Base-by-base conservation (phyloP, 2,113 vertebrate genomes). In the Lanius ludovicianus region DNA sequence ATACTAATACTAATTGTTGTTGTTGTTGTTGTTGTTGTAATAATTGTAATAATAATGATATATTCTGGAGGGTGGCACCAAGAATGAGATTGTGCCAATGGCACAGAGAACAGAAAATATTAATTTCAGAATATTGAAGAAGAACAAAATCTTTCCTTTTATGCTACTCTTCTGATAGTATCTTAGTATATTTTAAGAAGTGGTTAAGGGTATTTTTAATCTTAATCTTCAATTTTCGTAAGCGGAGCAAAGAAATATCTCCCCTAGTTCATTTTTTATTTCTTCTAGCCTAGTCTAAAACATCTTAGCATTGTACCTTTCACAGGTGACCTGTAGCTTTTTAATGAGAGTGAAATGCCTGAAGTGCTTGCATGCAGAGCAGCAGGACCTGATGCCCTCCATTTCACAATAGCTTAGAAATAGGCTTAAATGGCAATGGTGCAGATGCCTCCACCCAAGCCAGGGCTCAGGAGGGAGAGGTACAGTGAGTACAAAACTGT, bases 401-500 rank as follows among this genome's bases (percentile, higher is more conserved):
- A n/a, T 71, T 82, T 88, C 86, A 44, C 49, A 59, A 7, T 31
- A 44, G 41, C 33, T 87, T 92, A 78, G 65, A 83, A 95, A 93
- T 7, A 64, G 41, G 23, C 50, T 85, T 74, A 39, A 87, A 69
- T 50, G 67, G 64, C 67, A 92, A 15, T 21, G 13, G 24, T 90
- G 67, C 65, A 79, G 76, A 68, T 64, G 56, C 60, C 83, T 90
- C 49, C 41, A 76, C 62, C 50, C 59, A 60, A 57, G 55, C 37
- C 67, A 68, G 63, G 49, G 41, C 77, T 94, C 57, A 41, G 78
- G 91, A 67, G n/a, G 37, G 50, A 35, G 93, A 91, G 92, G 81
- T 94, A 59, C 56, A 44, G 90, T n/a, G 63, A 74, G 74, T 52
- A 80, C 74, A 94, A 78, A 87, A 74, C 50, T 94, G 73, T 96